phyloP scores from a whole-genome alignment of 1,140 invertebrate species.

The Ceratina australensis region DNA sequence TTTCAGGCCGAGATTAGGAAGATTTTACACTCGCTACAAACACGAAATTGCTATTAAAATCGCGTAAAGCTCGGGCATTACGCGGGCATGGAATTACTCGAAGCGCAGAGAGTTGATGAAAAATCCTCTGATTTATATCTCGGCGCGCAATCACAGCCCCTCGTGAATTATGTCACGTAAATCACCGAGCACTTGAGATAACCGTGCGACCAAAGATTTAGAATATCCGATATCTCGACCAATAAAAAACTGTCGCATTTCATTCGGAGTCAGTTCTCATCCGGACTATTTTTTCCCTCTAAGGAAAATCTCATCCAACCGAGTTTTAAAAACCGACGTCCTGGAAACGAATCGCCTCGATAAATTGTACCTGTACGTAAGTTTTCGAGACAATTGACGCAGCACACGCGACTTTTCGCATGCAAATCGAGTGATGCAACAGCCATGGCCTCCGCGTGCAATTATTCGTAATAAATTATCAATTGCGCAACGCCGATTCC shows the following conservation, averaged over 20 bases:
- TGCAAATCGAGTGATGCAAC: conserved; percentile 23
- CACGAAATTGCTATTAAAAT: neutral
- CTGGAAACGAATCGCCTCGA: neutral
- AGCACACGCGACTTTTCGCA: neutral
- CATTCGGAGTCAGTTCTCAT: neutral
- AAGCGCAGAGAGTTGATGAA: neutral
- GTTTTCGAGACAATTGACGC: neutral
- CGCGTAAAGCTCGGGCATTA: neutral
- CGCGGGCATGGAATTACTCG: neutral
- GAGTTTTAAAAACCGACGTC: too few species aligned
- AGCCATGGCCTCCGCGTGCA: neutral
- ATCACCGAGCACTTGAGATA: neutral
- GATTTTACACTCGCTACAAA: neutral
- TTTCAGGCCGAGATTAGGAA: neutral
- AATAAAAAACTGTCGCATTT: neutral
- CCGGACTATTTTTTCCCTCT: neutral
- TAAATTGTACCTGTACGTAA: too few species aligned
- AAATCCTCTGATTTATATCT: conserved; percentile 1
- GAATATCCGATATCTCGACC: neutral
- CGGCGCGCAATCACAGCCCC: neutral
- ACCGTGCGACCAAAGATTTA: neutral
- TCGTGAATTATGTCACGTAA: neutral
- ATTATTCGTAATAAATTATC: conserved; percentile 39
- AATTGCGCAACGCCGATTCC: conserved; percentile 9
- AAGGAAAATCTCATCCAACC: too few species aligned